Evolutionary conservation across 2,113 vertebrate genomes (phyloP).

Genomic region (Onychorhynchus coronatus): DNA sequence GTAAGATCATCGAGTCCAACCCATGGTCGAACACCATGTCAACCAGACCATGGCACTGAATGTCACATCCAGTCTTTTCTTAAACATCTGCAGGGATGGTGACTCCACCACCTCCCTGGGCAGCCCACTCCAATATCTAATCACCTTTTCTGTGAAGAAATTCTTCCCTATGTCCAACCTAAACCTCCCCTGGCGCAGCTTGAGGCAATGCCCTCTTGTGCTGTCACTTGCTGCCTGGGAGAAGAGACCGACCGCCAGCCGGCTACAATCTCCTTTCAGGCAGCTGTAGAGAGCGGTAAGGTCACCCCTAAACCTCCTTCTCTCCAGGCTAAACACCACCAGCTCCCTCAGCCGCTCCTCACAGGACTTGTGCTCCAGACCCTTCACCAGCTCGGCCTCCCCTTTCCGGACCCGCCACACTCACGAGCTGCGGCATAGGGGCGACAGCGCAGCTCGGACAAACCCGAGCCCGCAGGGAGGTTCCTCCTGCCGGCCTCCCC

Average conservation of each 20-base stretch:
- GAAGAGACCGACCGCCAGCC: neutral
- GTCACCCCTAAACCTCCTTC: neutral
- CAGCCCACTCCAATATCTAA: neutral
- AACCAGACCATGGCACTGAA: neutral
- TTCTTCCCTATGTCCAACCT: neutral
- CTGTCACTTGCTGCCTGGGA: too few species aligned
- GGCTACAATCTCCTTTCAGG: too few species aligned
- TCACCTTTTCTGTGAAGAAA: neutral
- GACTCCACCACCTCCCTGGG: too few species aligned
- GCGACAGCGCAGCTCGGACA: rapidly evolving
- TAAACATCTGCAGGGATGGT: neutral
- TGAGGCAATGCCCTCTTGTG: neutral
- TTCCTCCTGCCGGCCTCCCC: neutral
- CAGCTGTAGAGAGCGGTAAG: rapidly evolving
- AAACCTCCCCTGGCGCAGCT: neutral
- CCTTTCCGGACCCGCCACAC: neutral
- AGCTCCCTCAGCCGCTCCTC: too few species aligned
- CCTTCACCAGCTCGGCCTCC: neutral
- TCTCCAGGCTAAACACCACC: neutral
- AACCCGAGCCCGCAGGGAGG: rapidly evolving
- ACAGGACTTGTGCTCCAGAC: too few species aligned
- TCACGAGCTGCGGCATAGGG: rapidly evolving
- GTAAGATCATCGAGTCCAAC: neutral
- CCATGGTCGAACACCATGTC: neutral
- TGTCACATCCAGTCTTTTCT: neutral